Evolutionary conservation across 92 coral and sea anemone species (phyloP).

Genomic region (Palythoa caribaeorum): DNA sequence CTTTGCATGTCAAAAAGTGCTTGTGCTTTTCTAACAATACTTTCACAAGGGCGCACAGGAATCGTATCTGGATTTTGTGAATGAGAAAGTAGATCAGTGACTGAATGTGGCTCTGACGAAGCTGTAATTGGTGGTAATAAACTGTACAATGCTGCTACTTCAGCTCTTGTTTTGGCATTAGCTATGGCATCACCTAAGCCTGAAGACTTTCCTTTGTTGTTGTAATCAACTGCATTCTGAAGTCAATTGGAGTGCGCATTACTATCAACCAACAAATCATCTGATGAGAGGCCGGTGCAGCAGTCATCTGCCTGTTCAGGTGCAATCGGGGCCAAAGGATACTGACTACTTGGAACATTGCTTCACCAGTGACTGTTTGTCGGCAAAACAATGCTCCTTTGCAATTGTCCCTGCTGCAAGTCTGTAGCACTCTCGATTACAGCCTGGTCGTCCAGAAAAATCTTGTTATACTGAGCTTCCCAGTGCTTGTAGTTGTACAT

Average conservation of each 20-base stretch:
- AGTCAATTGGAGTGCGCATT: background rate
- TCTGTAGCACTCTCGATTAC: background rate
- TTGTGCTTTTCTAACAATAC: slow-evolving; percentile 50
- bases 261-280: background rate
- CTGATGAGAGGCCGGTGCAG: background rate
- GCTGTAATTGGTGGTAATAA: slow-evolving; percentile 5
- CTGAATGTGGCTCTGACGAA: background rate
- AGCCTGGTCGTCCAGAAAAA: background rate
- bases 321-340: background rate
- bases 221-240: slow-evolving; percentile 19
- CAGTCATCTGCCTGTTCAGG: background rate
- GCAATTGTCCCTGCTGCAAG: background rate
- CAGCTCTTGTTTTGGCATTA: slow-evolving; percentile 55
- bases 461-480: slow-evolving; percentile 14
- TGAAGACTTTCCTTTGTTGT: slow-evolving; percentile 6
- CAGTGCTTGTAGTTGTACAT: slow-evolving; percentile 49
- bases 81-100: slow-evolving; percentile 34
- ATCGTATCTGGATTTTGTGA: background rate
- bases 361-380: background rate
- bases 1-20: slow-evolving; percentile 20
- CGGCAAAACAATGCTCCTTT: slow-evolving; percentile 5
- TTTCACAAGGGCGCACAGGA: slow-evolving; percentile 49
- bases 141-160: slow-evolving; percentile 54
- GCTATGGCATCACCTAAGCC: background rate
- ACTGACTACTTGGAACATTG: background rate